Evolutionary conservation across 2,797 vertebrate species (phyloP).

Genomic region (Siniperca obscura): DNA sequence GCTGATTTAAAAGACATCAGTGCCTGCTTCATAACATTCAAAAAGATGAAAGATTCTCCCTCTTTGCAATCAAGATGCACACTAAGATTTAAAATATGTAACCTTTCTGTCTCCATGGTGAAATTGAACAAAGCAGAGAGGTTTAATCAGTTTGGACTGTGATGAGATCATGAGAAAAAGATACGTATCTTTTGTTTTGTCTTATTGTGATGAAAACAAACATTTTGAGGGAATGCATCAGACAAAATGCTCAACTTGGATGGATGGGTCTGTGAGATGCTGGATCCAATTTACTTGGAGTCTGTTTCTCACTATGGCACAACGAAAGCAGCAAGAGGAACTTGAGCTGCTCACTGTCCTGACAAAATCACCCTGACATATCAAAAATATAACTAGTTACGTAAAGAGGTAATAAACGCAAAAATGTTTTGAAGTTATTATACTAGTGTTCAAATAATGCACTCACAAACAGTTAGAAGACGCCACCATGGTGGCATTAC

Average conservation of each 20-base stretch:
- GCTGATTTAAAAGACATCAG: conserved; percentile 51
- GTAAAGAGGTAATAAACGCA: neutral
- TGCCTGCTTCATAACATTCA: conserved; percentile 33
- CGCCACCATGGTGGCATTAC: conserved; percentile 10
- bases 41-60: conserved; percentile 59
- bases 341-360: conserved; percentile 20
- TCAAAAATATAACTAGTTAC: conserved; percentile 19
- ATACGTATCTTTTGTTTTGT: conserved; percentile 69
- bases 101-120: conserved; percentile 24
- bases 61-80: conserved; percentile 69
- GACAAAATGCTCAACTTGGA: conserved; percentile 19
- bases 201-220: conserved; percentile 68
- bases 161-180: conserved; percentile 63
- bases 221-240: conserved; percentile 51
- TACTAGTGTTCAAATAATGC: conserved; percentile 1
- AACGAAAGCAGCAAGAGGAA: neutral
- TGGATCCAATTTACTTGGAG: conserved; percentile 36
- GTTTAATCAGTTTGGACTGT: conserved; percentile 52
- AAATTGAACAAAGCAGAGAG: conserved; percentile 45
- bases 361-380: neutral
- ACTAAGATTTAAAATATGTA: conserved; percentile 46
- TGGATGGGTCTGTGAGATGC: conserved; percentile 21
- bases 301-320: conserved; percentile 20
- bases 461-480: neutral
- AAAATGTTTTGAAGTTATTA: neutral